Base-by-base conservation (phyloP, 92 coral and sea anemone species). In the Porites cylindrica region DNA sequence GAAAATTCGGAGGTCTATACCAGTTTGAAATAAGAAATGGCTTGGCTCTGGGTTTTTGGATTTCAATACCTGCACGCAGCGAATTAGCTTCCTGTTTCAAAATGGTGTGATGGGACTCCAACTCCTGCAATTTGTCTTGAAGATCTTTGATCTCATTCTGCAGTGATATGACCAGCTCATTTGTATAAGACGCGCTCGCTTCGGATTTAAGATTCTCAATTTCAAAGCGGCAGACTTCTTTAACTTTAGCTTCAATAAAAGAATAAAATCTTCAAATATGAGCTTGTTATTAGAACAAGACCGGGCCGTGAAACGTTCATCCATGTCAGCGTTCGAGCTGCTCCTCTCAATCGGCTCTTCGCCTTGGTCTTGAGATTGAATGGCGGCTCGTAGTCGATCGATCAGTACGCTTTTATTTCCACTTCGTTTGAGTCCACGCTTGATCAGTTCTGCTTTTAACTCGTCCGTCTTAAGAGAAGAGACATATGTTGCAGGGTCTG, bases 341-440 rank as follows among this genome's bases (percentile, higher is more conserved):
- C 80, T 76, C 66, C 80, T 52, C 80, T 54, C 80, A 76, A 54
- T 53, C 80, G 80, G 80, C 66, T 76, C 66, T 66, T 53, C 66
- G 21, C 23, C 80, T n/a, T 76, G 80, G 80, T 76, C 80, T 76
- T 54, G 51, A 52, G 66, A 20, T 76, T 76, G 66, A 76, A 54
- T 76, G 80, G 66, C 66, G 80, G 67, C 66, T 76, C 17, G 80
- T 9, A 76, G 66, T 76, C 80, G 80, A 76, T 76, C 65, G 47
- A 76, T 76, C 58, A 76, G 58, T 53, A 53, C 66, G 20, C 66
- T 71, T 52, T 21, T 76, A 59, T 76, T 76, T 52, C 66, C 80
- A 58, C 80, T 76, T 8, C 80, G 29, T 76, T 76, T 76, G 66
- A 76, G 80, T 58, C 80, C 80, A 53, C 80, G 80, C 80, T 76